These are phyloP conservation scores for Aphelinus certus DNA, from an alignment of 1,140 invertebrate species.

Conservation along the genomic window DNA sequence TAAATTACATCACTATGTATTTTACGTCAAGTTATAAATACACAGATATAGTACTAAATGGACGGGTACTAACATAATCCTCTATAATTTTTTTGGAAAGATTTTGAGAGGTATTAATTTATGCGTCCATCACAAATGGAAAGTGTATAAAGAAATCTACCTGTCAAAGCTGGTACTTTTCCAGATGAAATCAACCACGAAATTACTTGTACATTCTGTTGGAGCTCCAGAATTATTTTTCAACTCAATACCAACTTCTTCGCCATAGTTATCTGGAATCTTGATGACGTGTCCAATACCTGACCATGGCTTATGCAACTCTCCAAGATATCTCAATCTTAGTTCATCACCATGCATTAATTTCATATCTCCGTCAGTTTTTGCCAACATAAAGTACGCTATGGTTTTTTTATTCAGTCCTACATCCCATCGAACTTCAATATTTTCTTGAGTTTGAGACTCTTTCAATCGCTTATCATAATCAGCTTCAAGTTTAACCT, in stretches of 20 bases:
- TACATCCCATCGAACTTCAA: slow-evolving; percentile 98
- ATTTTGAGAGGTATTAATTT: too few relatives aligned
- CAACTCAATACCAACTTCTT: slow-evolving; percentile 97
- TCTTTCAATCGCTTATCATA: slow-evolving; percentile 99
- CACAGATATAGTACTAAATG: too few relatives aligned
- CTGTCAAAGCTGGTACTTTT: slow-evolving; percentile 99
- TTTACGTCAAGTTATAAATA: too few relatives aligned
- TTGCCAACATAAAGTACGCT: slow-evolving; percentile 97
- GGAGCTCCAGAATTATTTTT: slow-evolving; percentile 91
- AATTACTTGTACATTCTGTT: slow-evolving; percentile 92
- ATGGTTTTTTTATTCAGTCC: slow-evolving; percentile 98
- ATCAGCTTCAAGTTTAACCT: slow-evolving; percentile 95
- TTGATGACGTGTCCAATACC: slow-evolving; percentile 98
- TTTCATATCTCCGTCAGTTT: slow-evolving; percentile 98
- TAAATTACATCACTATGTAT: too few relatives aligned
- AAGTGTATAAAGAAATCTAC: slow-evolving; percentile 59
- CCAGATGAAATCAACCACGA: slow-evolving; percentile 99
- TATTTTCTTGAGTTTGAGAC: slow-evolving; percentile 98
- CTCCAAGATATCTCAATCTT: slow-evolving; percentile 91
- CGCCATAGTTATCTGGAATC: slow-evolving; percentile 98
- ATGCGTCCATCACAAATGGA: too few relatives aligned
- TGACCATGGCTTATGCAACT: slow-evolving; percentile 92
- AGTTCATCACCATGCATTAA: slow-evolving; percentile 99
- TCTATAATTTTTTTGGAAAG: too few relatives aligned
- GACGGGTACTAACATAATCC: too few relatives aligned